Evolutionary conservation across 2,113 vertebrate species (phyloP), one percentile per base, ranked within the genome.

Genomic region (Lipophrys pholis): DNA sequence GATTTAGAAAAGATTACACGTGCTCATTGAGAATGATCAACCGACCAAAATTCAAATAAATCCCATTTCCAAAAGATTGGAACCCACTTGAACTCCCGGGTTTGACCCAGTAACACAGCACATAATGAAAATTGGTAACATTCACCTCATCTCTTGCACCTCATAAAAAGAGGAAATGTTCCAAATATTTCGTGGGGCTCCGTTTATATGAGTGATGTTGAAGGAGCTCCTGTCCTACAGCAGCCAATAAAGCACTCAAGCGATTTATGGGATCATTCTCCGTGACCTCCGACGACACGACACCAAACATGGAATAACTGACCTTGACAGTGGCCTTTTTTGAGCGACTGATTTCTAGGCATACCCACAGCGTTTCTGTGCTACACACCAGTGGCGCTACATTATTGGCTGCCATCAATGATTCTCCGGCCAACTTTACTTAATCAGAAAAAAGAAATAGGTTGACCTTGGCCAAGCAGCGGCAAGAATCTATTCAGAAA

Each of bases 201-300:
- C n/a, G 15, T 63, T 70, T 53, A 53, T 66, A 35, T 36, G 46
- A 79, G 51, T 21, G 52, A 42, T 53, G 46, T 4, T 81, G 64
- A 83, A 83, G 74, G 74, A 81, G 70, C 8, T 69, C 3, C 6
- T 69, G 68, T 74, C 72, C 75, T 69, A 52, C 43, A 79, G 43
- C 55, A 60, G 64, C 81, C 79, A 72, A 85, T 78, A 80, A 85
- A 82, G 66, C 76, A 75, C 69, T 80, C 69, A 81, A 69, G 30
- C 73, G 5, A 73, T 82, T 80, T 69, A 82, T 69, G 40, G 67
- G 76, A 63, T 78, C 62, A 40, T 71, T 80, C 50, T 45, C 75
- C 5, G 9, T 87, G 40, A 77, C 56, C 69, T 78, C 68, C 50
- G 61, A 53, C 21, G 61, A 69, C 54, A 69, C 75, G 73, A 81